Evolutionary conservation across 2,888 invertebrate species (phyloP).

Genomic region (Cataglyphis rosenhaueri): DNA sequence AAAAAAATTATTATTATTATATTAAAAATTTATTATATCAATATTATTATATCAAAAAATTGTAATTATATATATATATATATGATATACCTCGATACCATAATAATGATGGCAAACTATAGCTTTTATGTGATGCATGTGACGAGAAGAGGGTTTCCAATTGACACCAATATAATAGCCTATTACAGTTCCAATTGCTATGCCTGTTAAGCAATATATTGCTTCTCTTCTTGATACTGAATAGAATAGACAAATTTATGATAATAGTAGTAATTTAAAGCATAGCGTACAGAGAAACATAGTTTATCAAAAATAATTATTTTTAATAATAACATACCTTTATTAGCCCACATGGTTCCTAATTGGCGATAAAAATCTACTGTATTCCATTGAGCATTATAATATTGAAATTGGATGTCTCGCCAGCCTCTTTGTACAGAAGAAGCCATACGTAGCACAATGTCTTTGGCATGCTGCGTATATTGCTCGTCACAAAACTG

Average conservation of each 20-base stretch:
- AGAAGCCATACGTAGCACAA: conserved; percentile 68
- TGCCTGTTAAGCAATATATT: conserved; percentile 84
- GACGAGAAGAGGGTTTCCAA: conserved; percentile 78
- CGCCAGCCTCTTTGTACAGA: conserved; percentile 75
- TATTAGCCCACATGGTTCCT: conserved; percentile 66
- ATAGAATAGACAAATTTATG: conserved; percentile 58
- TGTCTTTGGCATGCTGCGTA: conserved; percentile 73
- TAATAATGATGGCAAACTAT: conserved; percentile 85
- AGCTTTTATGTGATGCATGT: conserved; percentile 86
- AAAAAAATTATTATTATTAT: conserved; percentile 59
- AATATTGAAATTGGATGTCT: conserved; percentile 75
- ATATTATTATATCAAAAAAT: conserved; percentile 3
- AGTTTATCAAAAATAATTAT: conserved; percentile 50
- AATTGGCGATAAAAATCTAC: conserved; percentile 76
- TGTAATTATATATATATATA: background rate
- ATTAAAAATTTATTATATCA: background rate
- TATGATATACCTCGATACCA: conserved; percentile 84
- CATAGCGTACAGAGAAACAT: conserved; percentile 10
- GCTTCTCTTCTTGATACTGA: conserved; percentile 85
- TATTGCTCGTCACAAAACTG: conserved; percentile 74
- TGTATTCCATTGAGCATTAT: conserved; percentile 75
- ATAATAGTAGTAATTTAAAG: background rate
- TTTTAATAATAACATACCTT: conserved; percentile 71
- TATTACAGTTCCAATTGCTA: conserved; percentile 84
- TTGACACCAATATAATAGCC: conserved; percentile 84